A percentile compares a stretch with the other conserved stretches of the same genome.
Conservation (phyloP, 2,797 vertebrate genomes). For the Sparus aurata region DNA sequence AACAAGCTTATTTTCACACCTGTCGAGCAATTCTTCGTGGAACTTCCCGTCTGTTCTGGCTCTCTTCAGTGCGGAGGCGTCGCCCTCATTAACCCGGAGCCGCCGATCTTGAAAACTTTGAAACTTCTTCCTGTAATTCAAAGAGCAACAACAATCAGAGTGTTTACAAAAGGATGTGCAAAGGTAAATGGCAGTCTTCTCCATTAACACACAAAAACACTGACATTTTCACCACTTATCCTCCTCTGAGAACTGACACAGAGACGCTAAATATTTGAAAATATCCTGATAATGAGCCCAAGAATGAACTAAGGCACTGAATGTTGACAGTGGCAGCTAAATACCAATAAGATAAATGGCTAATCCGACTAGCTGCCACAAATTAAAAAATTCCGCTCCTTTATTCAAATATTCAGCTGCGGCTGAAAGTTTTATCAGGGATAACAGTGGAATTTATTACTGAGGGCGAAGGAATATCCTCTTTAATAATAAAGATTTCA, state of each 20-base stretch:
- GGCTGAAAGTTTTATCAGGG: neutral
- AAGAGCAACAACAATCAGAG: neutral
- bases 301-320: constrained; percentile 25
- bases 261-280: constrained; percentile 1
- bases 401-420: constrained; percentile 13
- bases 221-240: neutral
- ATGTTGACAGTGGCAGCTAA: constrained; percentile 29
- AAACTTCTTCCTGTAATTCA: constrained; percentile 93
- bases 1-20: constrained; percentile 78
- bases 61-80: constrained; percentile 88
- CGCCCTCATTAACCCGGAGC: constrained; percentile 93
- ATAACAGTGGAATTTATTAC: neutral
- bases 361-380: constrained; percentile 19
- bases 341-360: neutral
- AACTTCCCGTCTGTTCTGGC: constrained; percentile 94
- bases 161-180: neutral
- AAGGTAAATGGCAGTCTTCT: neutral
- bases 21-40: constrained; percentile 94
- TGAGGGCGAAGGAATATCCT: neutral
- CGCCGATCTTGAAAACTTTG: constrained; percentile 98
- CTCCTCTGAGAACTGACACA: neutral
- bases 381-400: constrained; percentile 1
- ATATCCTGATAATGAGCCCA: constrained; percentile 14
- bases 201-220: neutral
- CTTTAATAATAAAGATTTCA: neutral